Conservation (phyloP, 2,113 vertebrate genomes). For the Pangasianodon gigas region DNA sequence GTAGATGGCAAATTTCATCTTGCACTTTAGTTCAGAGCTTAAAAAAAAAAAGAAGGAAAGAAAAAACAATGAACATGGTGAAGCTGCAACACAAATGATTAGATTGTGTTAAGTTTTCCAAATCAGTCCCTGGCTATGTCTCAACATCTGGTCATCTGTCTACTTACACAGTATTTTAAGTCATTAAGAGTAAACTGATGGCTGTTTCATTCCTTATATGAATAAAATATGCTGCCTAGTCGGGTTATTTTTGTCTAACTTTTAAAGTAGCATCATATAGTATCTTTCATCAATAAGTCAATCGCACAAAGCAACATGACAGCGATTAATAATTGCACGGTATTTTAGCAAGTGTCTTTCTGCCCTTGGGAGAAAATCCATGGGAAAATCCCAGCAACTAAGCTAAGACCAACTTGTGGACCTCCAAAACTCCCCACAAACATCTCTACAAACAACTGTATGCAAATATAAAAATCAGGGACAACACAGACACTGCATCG, state of each 20-base stretch:
- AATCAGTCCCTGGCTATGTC: not conserved
- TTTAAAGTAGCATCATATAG: not conserved
- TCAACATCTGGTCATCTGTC: not conserved
- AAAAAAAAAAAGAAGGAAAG: not conserved
- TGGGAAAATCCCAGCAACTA: not conserved
- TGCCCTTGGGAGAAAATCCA: not conserved
- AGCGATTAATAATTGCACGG: not conserved
- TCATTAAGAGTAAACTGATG: not conserved
- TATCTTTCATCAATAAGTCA: not conserved
- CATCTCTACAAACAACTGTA: not conserved
- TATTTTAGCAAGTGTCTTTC: not conserved
- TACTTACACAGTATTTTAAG: not conserved
- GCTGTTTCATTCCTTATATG: not conserved
- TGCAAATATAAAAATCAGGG: not conserved
- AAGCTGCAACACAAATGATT: not conserved
- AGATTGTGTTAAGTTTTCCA: not conserved
- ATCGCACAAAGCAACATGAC: not conserved
- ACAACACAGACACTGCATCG: not conserved
- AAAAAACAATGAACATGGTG: not conserved
- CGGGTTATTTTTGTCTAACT: not conserved
- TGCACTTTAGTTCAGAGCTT: conserved; percentile 91
- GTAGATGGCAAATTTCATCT: conserved; percentile 93
- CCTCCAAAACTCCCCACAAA: not conserved
- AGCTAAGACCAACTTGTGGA: not conserved
- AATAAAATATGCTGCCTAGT: not conserved